A percentile compares a stretch with the other conserved stretches of the same genome.
These are phyloP conservation scores for Sarcoramphus papa DNA, from an alignment of 2,797 vertebrate genomes.

Conservation along the genomic window DNA sequence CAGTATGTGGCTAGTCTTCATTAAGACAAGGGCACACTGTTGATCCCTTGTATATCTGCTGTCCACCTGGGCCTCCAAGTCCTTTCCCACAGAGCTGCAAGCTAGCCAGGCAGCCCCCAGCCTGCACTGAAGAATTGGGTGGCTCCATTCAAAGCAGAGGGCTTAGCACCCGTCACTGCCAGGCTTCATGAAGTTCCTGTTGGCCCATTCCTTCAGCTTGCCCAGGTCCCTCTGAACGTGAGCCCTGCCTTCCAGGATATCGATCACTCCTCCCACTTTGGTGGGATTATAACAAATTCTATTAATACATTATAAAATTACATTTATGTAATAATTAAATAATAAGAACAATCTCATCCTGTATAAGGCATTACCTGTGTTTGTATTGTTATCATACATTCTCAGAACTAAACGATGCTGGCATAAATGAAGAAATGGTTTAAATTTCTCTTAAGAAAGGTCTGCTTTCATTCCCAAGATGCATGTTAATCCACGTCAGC, in stretches of 20 bases:
- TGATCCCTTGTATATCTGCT: not conserved
- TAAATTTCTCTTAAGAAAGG: not conserved
- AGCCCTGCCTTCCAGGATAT: not conserved
- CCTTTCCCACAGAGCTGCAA: not conserved
- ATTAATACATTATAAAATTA: not conserved
- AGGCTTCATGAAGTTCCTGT: not conserved
- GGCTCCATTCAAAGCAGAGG: not conserved
- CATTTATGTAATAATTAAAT: not conserved
- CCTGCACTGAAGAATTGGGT: not conserved
- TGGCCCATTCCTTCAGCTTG: not conserved
- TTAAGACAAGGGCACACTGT: not conserved
- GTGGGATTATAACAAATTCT: not conserved
- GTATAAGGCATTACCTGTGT: not conserved
- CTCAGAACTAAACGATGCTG: not conserved
- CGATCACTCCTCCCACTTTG: not conserved
- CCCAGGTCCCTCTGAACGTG: not conserved
- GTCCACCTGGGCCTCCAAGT: not conserved
- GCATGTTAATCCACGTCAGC: not conserved
- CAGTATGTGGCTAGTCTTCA: not conserved
- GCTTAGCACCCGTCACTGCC: not conserved
- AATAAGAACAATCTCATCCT: not conserved
- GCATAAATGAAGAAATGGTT: not conserved
- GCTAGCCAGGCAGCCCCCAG: not conserved
- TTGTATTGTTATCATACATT: not conserved
- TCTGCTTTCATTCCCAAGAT: not conserved